A percentile compares a stretch with the other conserved stretches of the same genome.
phyloP scores from a whole-genome alignment of 2,797 vertebrate species.

The Ceryle rudis region DNA sequence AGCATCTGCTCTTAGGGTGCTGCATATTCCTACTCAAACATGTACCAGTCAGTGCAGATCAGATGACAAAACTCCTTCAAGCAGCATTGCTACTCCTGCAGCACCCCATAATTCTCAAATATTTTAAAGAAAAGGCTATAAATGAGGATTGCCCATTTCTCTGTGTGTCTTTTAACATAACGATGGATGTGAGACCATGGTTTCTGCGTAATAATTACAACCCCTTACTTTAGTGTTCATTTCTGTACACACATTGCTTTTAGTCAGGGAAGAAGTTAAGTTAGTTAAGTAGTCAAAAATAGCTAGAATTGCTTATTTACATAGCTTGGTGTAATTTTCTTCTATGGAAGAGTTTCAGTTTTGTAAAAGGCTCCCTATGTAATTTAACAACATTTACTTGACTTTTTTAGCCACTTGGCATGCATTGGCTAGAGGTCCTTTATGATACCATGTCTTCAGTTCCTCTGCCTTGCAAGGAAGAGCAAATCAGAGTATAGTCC shows the following conservation, averaged over 20 bases:
- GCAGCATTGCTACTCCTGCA: background rate
- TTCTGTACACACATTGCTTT: background rate
- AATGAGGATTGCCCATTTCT: background rate
- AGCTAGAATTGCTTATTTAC: background rate
- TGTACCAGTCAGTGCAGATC: slow-evolving; percentile 1
- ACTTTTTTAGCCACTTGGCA: background rate
- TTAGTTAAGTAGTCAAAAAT: background rate
- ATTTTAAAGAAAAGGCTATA: background rate
- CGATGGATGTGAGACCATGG: background rate
- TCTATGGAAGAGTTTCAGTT: background rate
- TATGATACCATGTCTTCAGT: background rate
- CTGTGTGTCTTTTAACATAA: background rate
- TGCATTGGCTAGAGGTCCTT: background rate
- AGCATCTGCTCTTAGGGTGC: slow-evolving; percentile 35
- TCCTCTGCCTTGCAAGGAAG: background rate
- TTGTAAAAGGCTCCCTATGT: background rate
- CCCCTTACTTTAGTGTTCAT: background rate
- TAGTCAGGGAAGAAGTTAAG: background rate
- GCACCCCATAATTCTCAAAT: background rate
- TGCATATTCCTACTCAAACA: slow-evolving; percentile 14
- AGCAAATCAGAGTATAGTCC: background rate
- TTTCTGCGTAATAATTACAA: background rate
- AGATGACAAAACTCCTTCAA: background rate
- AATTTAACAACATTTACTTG: background rate
- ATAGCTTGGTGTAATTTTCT: background rate